These are phyloP conservation scores for Isichthys henryi DNA, from an alignment of 2,113 vertebrate species.

Conservation along the genomic window DNA sequence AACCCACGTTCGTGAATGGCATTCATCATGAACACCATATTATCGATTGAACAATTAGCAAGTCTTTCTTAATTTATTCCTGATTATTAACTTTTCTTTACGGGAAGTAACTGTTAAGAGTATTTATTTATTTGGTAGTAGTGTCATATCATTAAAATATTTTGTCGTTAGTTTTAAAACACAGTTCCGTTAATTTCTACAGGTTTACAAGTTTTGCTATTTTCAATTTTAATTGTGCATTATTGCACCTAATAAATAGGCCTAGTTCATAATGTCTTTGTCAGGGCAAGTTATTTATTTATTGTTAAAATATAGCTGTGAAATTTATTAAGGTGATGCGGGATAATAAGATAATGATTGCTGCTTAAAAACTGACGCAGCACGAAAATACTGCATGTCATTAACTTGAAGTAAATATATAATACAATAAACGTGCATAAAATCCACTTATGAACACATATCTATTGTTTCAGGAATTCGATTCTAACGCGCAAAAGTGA, in stretches of 20 bases:
- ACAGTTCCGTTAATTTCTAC: not conserved
- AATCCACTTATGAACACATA: not conserved
- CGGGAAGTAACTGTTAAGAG: not conserved
- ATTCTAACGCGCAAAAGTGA: not conserved
- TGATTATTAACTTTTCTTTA: not conserved
- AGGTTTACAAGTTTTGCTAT: not conserved
- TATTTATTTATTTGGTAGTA: not conserved
- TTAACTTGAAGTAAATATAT: not conserved
- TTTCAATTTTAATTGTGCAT: not conserved
- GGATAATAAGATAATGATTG: not conserved
- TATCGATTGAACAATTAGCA: not conserved
- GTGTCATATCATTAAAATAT: not conserved
- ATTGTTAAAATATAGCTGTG: not conserved
- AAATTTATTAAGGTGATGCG: not conserved
- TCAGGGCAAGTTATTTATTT: not conserved
- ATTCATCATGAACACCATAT: not conserved
- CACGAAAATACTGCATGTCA: not conserved
- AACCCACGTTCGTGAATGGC: not conserved
- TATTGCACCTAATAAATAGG: not conserved
- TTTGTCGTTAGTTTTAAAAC: not conserved
- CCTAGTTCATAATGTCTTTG: not conserved
- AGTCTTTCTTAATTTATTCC: not conserved
- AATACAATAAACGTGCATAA: not conserved
- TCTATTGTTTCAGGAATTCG: not conserved
- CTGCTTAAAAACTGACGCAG: not conserved